Evolutionary conservation across 2,113 vertebrate genomes (phyloP).

Genomic region (Taxidea taxus): DNA sequence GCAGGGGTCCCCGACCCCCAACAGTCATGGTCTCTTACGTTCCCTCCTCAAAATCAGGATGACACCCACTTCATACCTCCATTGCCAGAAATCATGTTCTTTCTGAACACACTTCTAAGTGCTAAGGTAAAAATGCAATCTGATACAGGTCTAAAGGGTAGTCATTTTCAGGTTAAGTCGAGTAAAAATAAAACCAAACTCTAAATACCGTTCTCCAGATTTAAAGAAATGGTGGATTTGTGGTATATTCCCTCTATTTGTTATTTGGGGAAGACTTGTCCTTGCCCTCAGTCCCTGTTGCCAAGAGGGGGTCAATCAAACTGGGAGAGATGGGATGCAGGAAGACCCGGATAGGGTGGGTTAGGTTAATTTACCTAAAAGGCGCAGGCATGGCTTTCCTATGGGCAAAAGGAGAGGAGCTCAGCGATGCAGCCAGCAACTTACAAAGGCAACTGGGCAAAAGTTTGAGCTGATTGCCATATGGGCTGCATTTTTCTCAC

Average conservation of each 20-base stretch:
- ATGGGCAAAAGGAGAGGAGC: neutral
- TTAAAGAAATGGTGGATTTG: neutral
- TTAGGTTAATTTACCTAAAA: neutral
- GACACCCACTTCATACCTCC: neutral
- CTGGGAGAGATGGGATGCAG: neutral
- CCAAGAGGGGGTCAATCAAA: neutral
- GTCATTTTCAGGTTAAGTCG: neutral
- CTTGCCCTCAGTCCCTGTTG: neutral
- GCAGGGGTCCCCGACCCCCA: neutral
- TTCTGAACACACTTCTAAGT: neutral
- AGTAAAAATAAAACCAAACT: neutral
- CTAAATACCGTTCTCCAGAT: neutral
- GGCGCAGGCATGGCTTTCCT: neutral
- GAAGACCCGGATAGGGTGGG: neutral
- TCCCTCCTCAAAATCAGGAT: neutral
- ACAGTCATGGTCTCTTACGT: accelerated
- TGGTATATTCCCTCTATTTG: neutral
- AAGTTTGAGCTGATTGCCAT: neutral
- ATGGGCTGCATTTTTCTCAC: neutral
- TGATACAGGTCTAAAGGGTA: neutral
- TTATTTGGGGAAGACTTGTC: neutral
- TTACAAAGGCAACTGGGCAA: neutral
- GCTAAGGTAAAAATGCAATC: neutral
- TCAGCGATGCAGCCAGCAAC: neutral
- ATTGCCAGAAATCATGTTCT: neutral